A percentile compares a stretch with the other conserved stretches of the same genome.
phyloP scores from a whole-genome alignment of 2,113 vertebrate species.

The Zosterops pallidus region DNA sequence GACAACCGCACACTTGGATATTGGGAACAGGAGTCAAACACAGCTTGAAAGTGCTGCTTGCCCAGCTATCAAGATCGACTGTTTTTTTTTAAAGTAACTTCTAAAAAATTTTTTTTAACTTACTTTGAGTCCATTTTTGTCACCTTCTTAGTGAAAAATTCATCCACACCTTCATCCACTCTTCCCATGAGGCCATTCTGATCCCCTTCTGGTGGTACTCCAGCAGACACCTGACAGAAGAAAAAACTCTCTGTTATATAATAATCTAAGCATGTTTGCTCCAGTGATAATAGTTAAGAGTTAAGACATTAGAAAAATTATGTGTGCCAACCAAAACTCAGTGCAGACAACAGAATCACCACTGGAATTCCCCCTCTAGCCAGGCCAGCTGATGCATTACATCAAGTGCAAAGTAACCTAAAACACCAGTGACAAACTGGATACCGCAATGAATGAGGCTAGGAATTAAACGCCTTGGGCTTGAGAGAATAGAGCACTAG shows the following conservation, averaged over 20 bases:
- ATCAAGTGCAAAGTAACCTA: background rate
- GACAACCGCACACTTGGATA: background rate
- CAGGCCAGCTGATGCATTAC: background rate
- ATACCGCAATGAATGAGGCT: background rate
- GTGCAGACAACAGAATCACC: background rate
- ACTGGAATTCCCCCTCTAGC: background rate
- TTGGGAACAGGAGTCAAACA: background rate
- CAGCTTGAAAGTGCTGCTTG: background rate
- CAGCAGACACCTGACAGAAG: conserved; percentile 77
- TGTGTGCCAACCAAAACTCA: background rate
- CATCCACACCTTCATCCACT: conserved; percentile 96
- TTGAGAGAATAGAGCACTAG: background rate
- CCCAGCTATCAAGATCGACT: background rate
- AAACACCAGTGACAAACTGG: background rate
- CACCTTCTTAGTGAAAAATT: conserved; percentile 97
- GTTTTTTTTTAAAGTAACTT: background rate
- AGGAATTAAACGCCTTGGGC: background rate
- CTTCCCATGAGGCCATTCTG: conserved; percentile 95
- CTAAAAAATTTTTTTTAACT: background rate
- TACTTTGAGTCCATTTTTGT: conserved; percentile 89
- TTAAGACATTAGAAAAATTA: background rate
- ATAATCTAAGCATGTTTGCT: background rate
- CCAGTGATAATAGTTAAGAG: background rate
- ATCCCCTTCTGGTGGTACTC: conserved; percentile 85
- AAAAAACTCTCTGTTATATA: background rate